Evolutionary conservation across 2,113 vertebrate genomes (phyloP).

Genomic region (Thunnus thynnus): DNA sequence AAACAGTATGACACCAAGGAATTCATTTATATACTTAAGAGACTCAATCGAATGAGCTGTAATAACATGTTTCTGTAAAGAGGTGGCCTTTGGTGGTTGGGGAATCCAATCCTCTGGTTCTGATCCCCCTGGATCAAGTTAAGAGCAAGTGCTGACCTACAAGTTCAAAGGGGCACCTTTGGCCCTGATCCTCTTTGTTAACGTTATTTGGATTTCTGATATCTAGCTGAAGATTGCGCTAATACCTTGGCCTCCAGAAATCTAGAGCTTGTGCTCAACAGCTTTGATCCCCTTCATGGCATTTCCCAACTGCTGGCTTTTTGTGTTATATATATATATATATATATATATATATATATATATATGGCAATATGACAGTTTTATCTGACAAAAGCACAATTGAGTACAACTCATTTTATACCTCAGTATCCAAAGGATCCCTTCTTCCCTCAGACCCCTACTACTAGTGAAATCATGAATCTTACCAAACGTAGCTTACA

Average conservation of each 20-base stretch:
- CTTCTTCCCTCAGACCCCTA: too few species aligned
- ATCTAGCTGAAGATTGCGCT: not conserved
- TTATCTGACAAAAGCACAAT: not conserved
- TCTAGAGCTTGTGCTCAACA: not conserved
- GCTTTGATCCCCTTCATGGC: not conserved
- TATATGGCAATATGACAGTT: not conserved
- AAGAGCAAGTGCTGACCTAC: not conserved
- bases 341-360: too few species aligned
- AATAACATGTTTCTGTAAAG: too few species aligned
- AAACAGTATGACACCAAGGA: too few species aligned
- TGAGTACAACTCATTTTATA: too few species aligned
- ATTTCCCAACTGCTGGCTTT: not conserved
- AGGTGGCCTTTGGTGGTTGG: too few species aligned
- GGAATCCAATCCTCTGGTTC: not conserved
- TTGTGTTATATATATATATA: not conserved
- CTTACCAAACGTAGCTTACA: too few species aligned
- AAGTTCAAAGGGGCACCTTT: not conserved
- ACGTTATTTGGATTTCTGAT: not conserved
- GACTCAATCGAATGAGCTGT: too few species aligned
- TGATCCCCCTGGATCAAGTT: not conserved
- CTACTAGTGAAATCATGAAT: too few species aligned
- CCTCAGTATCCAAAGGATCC: too few species aligned
- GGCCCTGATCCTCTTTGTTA: not conserved
- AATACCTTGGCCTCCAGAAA: not conserved
- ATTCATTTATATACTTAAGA: too few species aligned